These are phyloP conservation scores for Drosophila pseudoananassae DNA, from an alignment of 1,140 invertebrate species.

Conservation along the genomic window DNA sequence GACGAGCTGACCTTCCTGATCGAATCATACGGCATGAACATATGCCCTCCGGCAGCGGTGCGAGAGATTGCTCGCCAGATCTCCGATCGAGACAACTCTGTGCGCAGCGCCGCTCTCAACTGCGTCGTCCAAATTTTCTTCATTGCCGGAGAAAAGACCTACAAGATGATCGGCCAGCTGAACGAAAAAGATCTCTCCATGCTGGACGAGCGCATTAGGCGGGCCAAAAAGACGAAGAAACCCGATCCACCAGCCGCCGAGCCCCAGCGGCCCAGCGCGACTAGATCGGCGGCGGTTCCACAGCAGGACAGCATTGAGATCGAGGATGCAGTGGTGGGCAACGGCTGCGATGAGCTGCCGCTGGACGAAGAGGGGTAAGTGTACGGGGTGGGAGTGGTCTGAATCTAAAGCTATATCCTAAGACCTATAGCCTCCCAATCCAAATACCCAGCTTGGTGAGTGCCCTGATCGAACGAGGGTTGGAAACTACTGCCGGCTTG, in stretches of 20 bases:
- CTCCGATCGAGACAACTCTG: constrained; percentile 97
- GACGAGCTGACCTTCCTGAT: constrained; percentile 95
- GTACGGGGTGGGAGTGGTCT: neutral
- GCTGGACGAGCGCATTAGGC: constrained; percentile 97
- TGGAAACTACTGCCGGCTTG: constrained; percentile 21
- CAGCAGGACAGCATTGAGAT: constrained; percentile 84
- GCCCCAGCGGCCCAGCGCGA: constrained; percentile 65
- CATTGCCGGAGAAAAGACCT: constrained; percentile 95
- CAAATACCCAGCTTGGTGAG: constrained; percentile 9
- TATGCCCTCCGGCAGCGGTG: constrained; percentile 92
- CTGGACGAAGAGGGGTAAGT: constrained; percentile 78
- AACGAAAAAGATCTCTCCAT: constrained; percentile 96
- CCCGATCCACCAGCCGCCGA: constrained; percentile 71
- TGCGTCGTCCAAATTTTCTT: constrained; percentile 96
- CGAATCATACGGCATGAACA: constrained; percentile 92
- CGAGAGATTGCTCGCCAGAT: constrained; percentile 98
- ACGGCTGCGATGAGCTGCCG: constrained; percentile 80
- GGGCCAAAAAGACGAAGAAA: constrained; percentile 90
- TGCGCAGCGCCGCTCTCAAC: constrained; percentile 97
- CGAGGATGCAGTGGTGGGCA: constrained; percentile 71
- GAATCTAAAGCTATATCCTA: constrained; percentile 1
- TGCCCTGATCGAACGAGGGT: constrained; percentile 24
- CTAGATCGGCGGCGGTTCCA: constrained; percentile 51
- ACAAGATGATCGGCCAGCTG: constrained; percentile 95
- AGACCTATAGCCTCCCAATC: constrained; percentile 1